A percentile compares a stretch with the other conserved stretches of the same genome.
Conservation (phyloP, 2,113 vertebrate genomes). For the Caloenas nicobarica region DNA sequence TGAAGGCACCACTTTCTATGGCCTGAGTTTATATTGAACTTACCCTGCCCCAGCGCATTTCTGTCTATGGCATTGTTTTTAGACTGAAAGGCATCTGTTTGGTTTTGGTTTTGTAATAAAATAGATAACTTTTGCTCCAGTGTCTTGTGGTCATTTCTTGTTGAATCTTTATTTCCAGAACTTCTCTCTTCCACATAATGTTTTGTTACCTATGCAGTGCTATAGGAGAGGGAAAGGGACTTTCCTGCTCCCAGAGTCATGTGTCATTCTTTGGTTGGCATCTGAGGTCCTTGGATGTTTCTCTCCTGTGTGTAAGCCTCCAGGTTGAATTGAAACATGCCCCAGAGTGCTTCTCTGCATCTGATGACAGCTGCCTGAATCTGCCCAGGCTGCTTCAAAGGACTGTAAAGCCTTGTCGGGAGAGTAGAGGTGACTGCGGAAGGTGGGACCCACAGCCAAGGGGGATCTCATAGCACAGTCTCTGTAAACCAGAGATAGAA, state of each 20-base stretch:
- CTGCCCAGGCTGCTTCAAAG: not conserved
- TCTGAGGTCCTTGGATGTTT: not conserved
- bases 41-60: not conserved
- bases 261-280: not conserved
- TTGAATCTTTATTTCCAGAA: not conserved
- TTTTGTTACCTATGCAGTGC: not conserved
- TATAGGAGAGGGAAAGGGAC: not conserved
- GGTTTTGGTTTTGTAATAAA: conserved; percentile 66
- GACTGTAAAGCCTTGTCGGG: not conserved
- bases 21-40: not conserved
- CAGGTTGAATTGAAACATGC: not conserved
- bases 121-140: conserved; percentile 27
- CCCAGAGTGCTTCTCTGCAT: not conserved
- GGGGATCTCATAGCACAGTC: not conserved
- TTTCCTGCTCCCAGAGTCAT: not conserved
- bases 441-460: not conserved
- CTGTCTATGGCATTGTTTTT: not conserved
- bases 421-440: not conserved
- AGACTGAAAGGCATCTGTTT: conserved; percentile 38
- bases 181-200: not conserved
- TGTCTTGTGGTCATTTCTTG: conserved; percentile 27
- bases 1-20: not conserved
- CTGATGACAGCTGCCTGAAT: not conserved
- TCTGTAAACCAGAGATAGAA: not conserved
- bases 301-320: not conserved